Conservation (phyloP, 2,113 vertebrate genomes). For the Aptenodytes patagonicus region DNA sequence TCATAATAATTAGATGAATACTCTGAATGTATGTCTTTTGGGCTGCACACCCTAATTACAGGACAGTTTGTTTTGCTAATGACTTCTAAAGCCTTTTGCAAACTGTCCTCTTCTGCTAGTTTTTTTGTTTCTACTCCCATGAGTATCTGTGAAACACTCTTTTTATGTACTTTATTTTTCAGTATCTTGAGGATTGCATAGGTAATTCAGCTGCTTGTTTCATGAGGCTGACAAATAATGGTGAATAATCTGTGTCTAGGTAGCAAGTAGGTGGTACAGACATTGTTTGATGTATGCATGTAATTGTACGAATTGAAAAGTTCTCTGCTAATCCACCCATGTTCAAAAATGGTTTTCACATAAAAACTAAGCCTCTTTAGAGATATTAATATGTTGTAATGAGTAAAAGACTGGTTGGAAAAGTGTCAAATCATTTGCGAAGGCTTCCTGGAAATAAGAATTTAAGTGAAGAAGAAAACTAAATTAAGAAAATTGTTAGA, state of each 20-base stretch:
- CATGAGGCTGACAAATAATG: background rate
- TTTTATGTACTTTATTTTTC: background rate
- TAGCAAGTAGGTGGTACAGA: background rate
- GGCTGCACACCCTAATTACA: background rate
- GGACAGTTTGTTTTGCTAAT: background rate
- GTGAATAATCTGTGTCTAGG: background rate
- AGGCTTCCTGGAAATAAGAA: background rate
- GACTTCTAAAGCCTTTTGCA: background rate
- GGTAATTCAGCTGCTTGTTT: background rate
- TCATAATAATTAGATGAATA: background rate
- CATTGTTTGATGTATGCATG: background rate
- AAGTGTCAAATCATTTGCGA: background rate
- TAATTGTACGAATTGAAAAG: background rate
- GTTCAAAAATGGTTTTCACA: background rate
- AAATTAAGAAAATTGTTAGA: background rate
- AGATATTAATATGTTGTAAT: background rate
- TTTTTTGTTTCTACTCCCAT: background rate
- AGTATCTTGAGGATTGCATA: background rate
- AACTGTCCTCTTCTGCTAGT: background rate
- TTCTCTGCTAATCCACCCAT: background rate
- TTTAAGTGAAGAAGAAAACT: background rate
- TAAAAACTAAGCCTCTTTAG: background rate
- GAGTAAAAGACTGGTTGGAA: background rate
- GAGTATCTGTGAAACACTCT: background rate
- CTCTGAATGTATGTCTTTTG: background rate